Conservation (phyloP, 2,797 vertebrate genomes). For the Trachurus trachurus region DNA sequence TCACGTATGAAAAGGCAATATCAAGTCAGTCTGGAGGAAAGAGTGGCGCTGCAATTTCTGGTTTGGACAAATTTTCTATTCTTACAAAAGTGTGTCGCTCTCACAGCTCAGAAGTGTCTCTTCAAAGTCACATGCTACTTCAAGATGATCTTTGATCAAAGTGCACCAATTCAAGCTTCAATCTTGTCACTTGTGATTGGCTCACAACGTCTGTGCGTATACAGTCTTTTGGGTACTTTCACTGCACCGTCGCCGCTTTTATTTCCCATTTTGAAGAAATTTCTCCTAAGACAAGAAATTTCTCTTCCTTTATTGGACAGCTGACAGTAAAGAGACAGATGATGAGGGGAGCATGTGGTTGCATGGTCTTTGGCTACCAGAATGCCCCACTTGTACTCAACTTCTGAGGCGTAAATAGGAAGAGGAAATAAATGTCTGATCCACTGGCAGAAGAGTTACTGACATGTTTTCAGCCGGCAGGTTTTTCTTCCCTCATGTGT, state of each 20-base stretch:
- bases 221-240: background rate
- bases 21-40: background rate
- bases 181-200: background rate
- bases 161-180: background rate
- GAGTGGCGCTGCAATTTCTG: background rate
- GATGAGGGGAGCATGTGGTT: background rate
- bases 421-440: background rate
- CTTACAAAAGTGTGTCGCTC: background rate
- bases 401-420: background rate
- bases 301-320: background rate
- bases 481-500: background rate
- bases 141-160: slow-evolving; percentile 14
- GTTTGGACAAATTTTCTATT: background rate
- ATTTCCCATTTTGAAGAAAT: background rate
- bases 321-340: background rate
- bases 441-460: background rate
- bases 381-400: background rate
- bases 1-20: background rate
- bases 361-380: no score
- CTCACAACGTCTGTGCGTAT: background rate
- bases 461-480: background rate
- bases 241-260: background rate
- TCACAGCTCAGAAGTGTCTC: background rate
- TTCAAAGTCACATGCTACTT: background rate
- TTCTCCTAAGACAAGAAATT: background rate